Conservation (phyloP, 2,888 invertebrate species). For the Lacanobia oleracea region DNA sequence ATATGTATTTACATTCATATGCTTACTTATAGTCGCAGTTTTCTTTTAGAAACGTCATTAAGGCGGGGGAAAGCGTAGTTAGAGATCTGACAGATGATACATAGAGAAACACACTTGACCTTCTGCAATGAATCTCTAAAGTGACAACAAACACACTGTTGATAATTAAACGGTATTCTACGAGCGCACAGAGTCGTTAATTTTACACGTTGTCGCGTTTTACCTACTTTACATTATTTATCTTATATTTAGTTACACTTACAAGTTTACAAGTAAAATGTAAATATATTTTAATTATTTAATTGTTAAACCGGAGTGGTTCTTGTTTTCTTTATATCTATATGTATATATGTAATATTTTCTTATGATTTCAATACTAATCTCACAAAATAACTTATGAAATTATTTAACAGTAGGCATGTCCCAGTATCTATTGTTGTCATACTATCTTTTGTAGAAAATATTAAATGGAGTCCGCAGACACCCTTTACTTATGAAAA, state of each 20-base stretch:
- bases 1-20: neutral
- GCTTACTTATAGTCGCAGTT: neutral
- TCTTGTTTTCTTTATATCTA: neutral
- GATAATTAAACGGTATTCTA: conserved; percentile 60
- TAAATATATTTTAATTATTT: neutral
- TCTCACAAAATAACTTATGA: neutral
- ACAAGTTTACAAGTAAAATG: neutral
- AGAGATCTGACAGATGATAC: conserved; percentile 27
- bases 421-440: neutral
- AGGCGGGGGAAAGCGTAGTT: conserved; percentile 8
- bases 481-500: neutral
- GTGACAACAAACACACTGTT: conserved; percentile 36
- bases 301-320: too few relatives aligned
- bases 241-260: conserved; percentile 33
- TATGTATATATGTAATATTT: too few relatives aligned
- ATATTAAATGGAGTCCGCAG: neutral
- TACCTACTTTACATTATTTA: conserved; percentile 44
- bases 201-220: conserved; percentile 39
- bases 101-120: conserved; percentile 7
- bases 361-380: too few relatives aligned
- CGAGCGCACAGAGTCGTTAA: conserved; percentile 50
- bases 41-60: conserved; percentile 15
- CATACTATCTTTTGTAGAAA: neutral
- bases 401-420: neutral
- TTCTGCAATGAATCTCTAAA: conserved; percentile 23